A percentile compares a stretch with the other conserved stretches of the same genome.
These are phyloP conservation scores for Aplochiton taeniatus DNA, from an alignment of 2,797 vertebrate species.

Conservation along the genomic window DNA sequence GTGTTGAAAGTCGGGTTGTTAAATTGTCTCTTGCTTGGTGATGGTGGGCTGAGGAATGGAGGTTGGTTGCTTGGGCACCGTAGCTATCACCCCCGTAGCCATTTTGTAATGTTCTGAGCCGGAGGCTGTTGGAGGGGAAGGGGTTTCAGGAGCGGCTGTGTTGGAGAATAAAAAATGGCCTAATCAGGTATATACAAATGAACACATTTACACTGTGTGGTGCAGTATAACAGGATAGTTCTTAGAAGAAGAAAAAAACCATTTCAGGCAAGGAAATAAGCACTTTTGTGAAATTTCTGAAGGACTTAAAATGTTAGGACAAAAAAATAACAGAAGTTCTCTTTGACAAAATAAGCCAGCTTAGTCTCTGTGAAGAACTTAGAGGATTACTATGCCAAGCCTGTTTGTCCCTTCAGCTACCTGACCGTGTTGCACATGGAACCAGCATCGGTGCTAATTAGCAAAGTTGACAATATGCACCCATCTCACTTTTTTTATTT, in stretches of 20 bases:
- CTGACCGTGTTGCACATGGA: constrained; percentile 50
- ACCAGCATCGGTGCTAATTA: constrained; percentile 21
- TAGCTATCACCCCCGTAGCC: constrained; percentile 89
- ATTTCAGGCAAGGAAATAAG: constrained; percentile 62
- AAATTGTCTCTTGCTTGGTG: constrained; percentile 97
- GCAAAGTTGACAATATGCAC: constrained; percentile 8
- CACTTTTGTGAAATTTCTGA: constrained; percentile 73
- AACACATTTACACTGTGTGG: constrained; percentile 36
- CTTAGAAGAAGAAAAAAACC: constrained; percentile 28
- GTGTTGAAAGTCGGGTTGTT: constrained; percentile 40
- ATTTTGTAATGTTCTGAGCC: constrained; percentile 96
- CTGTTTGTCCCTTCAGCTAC: constrained; percentile 61
- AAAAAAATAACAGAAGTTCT: constrained; percentile 73
- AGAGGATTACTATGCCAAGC: constrained; percentile 71
- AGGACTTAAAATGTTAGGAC: constrained; percentile 70
- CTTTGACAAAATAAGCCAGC: constrained; percentile 78
- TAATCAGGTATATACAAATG: constrained; percentile 14
- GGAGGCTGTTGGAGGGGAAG: constrained; percentile 90
- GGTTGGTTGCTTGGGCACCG: constrained; percentile 88
- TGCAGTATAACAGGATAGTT: constrained; percentile 22
- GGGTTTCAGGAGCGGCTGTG: constrained; percentile 96
- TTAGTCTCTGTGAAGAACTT: constrained; percentile 69
- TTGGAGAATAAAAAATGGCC: constrained; percentile 23
- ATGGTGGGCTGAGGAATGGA: constrained; percentile 91
- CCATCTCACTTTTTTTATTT: not conserved